A percentile compares a stretch with the other conserved stretches of the same genome.
Conservation (phyloP, 2,113 vertebrate genomes). For the Podiceps cristatus region DNA sequence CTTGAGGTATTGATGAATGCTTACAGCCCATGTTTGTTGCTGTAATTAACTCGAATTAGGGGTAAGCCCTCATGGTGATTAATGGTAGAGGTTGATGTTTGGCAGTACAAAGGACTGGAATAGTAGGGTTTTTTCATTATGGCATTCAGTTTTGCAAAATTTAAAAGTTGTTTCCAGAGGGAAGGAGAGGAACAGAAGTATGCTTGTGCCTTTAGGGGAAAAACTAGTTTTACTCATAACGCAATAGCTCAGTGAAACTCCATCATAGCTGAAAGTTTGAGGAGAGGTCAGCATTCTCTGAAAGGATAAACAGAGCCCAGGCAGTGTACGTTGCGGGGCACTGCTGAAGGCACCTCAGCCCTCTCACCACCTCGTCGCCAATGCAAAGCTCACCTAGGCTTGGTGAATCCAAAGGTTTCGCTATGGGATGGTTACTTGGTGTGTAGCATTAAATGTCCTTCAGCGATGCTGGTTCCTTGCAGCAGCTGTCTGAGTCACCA, state of each 20-base stretch:
- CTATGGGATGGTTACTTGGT: neutral
- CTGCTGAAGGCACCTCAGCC: neutral
- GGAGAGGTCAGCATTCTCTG: neutral
- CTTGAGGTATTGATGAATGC: neutral
- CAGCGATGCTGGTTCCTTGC: neutral
- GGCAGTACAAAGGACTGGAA: neutral
- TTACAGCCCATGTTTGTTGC: neutral
- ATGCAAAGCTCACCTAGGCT: rapidly evolving
- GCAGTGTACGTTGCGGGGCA: neutral
- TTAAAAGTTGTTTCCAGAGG: neutral
- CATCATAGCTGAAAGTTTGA: neutral
- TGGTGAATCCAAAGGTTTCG: neutral
- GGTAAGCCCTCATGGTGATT: rapidly evolving
- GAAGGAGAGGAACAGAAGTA: neutral
- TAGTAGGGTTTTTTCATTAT: neutral
- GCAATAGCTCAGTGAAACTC: neutral
- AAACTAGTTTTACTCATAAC: neutral
- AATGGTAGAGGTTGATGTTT: neutral
- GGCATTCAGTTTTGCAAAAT: neutral
- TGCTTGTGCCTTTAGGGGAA: neutral
- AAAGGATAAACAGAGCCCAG: neutral
- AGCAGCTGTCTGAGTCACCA: neutral
- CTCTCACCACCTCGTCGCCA: neutral
- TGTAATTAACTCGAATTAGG: neutral
- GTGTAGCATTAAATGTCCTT: neutral